These are phyloP conservation scores for Silurus asotus DNA, from an alignment of 2,113 vertebrate species.

Conservation along the genomic window DNA sequence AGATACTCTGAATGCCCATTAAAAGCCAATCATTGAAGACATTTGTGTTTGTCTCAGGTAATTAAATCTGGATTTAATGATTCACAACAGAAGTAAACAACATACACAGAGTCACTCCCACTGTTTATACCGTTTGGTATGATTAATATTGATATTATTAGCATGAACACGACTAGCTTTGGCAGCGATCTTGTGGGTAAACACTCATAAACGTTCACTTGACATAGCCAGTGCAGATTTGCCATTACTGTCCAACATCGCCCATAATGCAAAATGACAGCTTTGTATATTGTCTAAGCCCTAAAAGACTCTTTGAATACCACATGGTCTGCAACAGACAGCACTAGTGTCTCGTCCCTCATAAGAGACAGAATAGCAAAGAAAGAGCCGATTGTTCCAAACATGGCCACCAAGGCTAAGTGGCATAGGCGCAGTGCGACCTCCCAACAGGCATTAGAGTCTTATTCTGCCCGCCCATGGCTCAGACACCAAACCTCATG, in stretches of 20 bases:
- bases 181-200: background rate
- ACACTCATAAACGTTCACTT: constrained; percentile 2
- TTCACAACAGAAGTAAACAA: constrained; percentile 31
- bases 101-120: constrained; percentile 4
- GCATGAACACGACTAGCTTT: background rate
- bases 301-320: constrained; percentile 5
- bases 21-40: constrained; percentile 28
- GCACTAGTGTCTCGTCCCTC: constrained; percentile 20
- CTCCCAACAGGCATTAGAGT: constrained; percentile 72
- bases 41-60: constrained; percentile 28
- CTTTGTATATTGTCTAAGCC: constrained; percentile 14
- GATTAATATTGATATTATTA: constrained; percentile 19
- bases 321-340: constrained; percentile 31
- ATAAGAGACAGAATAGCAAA: background rate
- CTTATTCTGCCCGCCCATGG: constrained; percentile 72
- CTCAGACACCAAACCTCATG: constrained; percentile 70
- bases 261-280: constrained; percentile 21
- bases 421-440: constrained; percentile 28
- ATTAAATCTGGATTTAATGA: constrained; percentile 36
- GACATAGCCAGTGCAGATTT: constrained; percentile 4
- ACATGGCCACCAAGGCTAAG: constrained; percentile 56
- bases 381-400: constrained; percentile 67
- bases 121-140: background rate
- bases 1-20: constrained; percentile 12
- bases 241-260: constrained; percentile 20